Base-by-base conservation (phyloP, 2,888 invertebrate species). In the Rhagonycha lutea region DNA sequence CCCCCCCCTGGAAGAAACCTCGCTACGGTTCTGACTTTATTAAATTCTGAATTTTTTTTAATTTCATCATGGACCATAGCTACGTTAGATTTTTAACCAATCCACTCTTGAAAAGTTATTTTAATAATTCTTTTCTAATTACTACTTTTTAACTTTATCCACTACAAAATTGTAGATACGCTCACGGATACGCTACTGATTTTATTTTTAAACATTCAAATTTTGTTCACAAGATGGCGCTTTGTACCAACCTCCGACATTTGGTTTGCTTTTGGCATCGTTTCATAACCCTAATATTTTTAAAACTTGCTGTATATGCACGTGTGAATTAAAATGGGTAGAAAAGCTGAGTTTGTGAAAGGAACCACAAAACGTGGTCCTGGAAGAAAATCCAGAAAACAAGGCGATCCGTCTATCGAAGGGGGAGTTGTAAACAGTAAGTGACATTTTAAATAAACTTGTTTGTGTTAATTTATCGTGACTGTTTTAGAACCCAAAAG, bases 371-470 rank as follows among this genome's bases (percentile, higher is more conserved):
- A 95, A 85, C 94, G 93, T 83, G 97, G 97, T 0, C 96, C 95
- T 9, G 97, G 97, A 0, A 92, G 93, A 80, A 98, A 97, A 88
- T 90, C 96, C 0, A 94, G 93, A 81, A 98, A 97, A 85, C 98
- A 98, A 85, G 92, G 92, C 63, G 93, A 94, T 82, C 97, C 98
- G 1, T 89, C 90, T 68, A 92, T 94, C 84, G 91, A 91, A 75
- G 91, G 91, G 84, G 89, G 91, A 84, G 89, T 90, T 76, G 81
- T 91, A 47, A 81, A 85, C 84, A 89, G 91, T 91, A 87, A 83
- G 81, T 65, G 61, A 32, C 14, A 26, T 69, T 73, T 69, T 76
- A 69, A 63, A 73, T 68, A 70, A 18, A 9, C 18, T 14, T 32
- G 70, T 47, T 60, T 32, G 61, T 68, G n/a, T 4, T 60, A 32